Conservation (phyloP, 2,888 invertebrate species). For the Amphipyra berbera region DNA sequence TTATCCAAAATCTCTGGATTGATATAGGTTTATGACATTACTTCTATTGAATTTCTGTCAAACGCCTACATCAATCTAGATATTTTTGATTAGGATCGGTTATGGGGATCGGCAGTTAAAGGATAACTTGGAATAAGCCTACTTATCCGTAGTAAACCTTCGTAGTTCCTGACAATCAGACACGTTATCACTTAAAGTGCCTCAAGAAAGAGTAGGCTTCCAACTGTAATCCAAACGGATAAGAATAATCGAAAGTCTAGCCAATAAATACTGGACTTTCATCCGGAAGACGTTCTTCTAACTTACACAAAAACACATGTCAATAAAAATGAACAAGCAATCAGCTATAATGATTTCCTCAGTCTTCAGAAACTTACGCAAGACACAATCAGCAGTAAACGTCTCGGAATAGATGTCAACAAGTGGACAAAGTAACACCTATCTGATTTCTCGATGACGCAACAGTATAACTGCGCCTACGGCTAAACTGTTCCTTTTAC, state of each 20-base stretch:
- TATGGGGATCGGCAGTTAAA: no score
- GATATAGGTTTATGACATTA: no score
- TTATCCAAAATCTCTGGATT: no score
- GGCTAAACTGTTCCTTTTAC: constrained; percentile 33
- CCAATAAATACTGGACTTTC: neutral
- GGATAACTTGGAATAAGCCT: no score
- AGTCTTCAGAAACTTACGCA: constrained; percentile 25
- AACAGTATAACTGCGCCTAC: constrained; percentile 15
- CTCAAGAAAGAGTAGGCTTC: no score
- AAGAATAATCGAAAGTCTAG: neutral
- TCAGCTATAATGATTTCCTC: constrained; percentile 43
- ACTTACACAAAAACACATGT: constrained; percentile 9
- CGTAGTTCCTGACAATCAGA: no score
- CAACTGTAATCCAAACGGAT: neutral
- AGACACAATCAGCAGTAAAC: constrained; percentile 26
- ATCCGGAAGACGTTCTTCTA: constrained; percentile 15
- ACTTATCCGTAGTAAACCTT: neutral
- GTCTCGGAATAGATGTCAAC: constrained; percentile 22
- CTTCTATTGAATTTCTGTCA: no score
- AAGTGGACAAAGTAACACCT: constrained; percentile 22
- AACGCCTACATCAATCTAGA: no score
- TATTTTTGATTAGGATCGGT: no score
- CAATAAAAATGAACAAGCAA: constrained; percentile 26
- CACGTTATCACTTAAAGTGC: no score
- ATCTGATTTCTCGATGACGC: constrained; percentile 30